A percentile compares a stretch with the other conserved stretches of the same genome.
These are phyloP conservation scores for Spodoptera litura DNA, from an alignment of 1,140 invertebrate species.

Conservation along the genomic window DNA sequence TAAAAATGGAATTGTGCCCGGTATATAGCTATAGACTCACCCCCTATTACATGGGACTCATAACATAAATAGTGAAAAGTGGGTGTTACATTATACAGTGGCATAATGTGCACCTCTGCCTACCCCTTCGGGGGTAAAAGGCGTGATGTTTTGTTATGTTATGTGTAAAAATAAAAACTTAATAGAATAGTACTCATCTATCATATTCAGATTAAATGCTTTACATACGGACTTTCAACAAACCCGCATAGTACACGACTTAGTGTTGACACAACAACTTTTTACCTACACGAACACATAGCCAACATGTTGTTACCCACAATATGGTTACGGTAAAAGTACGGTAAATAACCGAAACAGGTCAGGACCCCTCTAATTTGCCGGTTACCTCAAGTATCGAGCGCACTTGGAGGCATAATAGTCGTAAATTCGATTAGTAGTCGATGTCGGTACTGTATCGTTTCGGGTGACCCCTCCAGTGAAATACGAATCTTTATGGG, in stretches of 20 bases:
- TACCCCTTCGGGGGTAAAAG: no score
- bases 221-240: no score
- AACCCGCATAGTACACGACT: background rate
- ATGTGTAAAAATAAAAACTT: no score
- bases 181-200: no score
- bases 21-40: no score
- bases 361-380: slow-evolving; percentile 8
- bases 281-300: slow-evolving; percentile 1
- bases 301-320: slow-evolving; percentile 10
- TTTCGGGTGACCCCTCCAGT: background rate
- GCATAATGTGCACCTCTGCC: no score
- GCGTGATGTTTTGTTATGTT: no score
- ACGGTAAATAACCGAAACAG: slow-evolving; percentile 18
- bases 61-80: no score
- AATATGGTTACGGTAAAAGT: slow-evolving; percentile 2
- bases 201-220: no score
- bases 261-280: background rate
- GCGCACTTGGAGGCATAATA: slow-evolving; percentile 1
- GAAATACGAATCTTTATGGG: slow-evolving; percentile 13
- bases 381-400: background rate
- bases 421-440: slow-evolving; percentile 32
- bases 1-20: no score
- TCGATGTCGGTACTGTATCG: slow-evolving; percentile 19
- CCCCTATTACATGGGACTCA: no score
- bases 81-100: no score